Conservation (phyloP, 2,888 invertebrate species). For the Spisula solida region DNA sequence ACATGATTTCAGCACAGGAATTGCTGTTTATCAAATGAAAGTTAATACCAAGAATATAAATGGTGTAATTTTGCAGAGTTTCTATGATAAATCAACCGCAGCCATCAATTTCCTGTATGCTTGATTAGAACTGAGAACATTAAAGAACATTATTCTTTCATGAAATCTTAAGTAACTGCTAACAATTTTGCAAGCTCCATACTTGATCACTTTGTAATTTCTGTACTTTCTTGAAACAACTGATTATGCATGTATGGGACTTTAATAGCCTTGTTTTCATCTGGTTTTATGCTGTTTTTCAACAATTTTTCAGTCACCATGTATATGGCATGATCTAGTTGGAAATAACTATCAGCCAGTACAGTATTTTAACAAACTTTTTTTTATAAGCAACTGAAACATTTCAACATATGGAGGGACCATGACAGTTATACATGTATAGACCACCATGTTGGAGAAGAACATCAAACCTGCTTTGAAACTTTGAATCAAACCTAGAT, state of each 20-base stretch:
- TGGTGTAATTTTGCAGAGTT: constrained; percentile 22
- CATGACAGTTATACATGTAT: no score
- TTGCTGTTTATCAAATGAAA: constrained; percentile 31
- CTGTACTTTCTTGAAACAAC: neutral
- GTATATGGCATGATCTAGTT: no score
- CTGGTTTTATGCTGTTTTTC: no score
- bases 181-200: constrained; percentile 32
- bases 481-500: no score
- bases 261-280: no score
- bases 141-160: constrained; percentile 31
- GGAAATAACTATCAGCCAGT: no score
- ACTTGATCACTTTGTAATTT: constrained; percentile 32
- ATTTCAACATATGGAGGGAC: no score
- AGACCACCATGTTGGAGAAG: no score
- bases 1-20: constrained; percentile 22
- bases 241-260: constrained; percentile 26
- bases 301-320: no score
- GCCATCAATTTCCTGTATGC: constrained; percentile 31
- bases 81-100: constrained; percentile 28
- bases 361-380: no score
- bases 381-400: no score
- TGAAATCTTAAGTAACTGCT: constrained; percentile 30
- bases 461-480: no score
- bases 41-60: constrained; percentile 31
- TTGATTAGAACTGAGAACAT: constrained; percentile 28